Evolutionary conservation across 2,888 invertebrate species (phyloP).

Genomic region (Spilarctia lutea): DNA sequence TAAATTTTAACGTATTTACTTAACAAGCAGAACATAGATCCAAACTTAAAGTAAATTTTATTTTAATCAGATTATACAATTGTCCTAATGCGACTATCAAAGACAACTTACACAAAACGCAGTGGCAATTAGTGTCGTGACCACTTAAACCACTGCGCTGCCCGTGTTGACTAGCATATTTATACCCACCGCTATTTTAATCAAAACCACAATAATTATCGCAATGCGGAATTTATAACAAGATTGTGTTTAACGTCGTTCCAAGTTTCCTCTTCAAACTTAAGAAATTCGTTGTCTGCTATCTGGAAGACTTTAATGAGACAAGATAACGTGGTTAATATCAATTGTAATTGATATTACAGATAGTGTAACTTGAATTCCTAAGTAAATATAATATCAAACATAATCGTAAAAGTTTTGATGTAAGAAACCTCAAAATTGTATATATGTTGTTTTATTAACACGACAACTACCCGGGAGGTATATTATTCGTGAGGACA

Average conservation of each 20-base stretch:
- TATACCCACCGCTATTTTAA: not conserved
- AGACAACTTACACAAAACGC: not conserved
- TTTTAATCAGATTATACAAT: not conserved
- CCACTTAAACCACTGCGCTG: not conserved
- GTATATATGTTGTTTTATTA: not conserved
- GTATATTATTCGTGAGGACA: not conserved
- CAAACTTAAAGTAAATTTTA: not conserved
- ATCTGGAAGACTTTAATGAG: conserved; percentile 24
- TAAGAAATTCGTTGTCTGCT: conserved; percentile 22
- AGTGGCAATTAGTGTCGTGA: not conserved
- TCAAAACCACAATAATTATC: not conserved
- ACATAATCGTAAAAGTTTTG: no score
- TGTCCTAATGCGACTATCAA: not conserved
- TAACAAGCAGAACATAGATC: not conserved
- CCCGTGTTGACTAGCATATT: not conserved
- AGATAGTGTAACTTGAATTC: not conserved
- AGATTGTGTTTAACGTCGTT: conserved; percentile 3
- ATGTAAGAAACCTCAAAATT: not conserved
- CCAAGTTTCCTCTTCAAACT: conserved; percentile 5
- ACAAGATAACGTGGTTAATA: conserved; percentile 27
- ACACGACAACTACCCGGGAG: not conserved
- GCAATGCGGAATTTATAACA: not conserved
- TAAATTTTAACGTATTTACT: not conserved
- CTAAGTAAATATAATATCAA: not conserved
- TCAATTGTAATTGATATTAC: not conserved